Evolutionary conservation across 2,797 vertebrate species (phyloP), one percentile per base, ranked within the genome.

Genomic region (Acipenser transmontanus): DNA sequence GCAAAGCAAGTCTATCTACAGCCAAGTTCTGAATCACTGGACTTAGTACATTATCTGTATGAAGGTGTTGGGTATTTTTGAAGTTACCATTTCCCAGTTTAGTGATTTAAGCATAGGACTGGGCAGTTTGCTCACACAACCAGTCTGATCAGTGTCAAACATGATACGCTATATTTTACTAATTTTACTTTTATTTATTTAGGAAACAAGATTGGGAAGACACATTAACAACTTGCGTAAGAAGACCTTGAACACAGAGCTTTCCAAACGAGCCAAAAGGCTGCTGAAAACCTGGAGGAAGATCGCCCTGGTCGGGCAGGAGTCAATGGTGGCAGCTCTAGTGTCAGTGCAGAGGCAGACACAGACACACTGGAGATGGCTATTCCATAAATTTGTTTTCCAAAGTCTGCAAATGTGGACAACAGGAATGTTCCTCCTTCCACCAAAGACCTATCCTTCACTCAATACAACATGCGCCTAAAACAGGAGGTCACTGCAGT

Each of bases 221-320:
- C 17, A 47, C 61, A 34, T 62, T 17, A 62, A 62, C 61, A 49
- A 34, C 49, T 47, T 62, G 34, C n/a, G 61, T 8, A 62, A 62
- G 61, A 62, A 62, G n/a, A 62, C 61, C 61, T 11, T 47, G n/a
- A 62, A 62, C 10, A 11, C 13, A 62, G 61, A 62, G 4, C 61
- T 62, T n/a, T 47, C 61, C 7, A 62, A 34, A 62, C 5, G 61
- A 62, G 61, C 61, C 12, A 62, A 62, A 17, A 62, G 20, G 14
- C 61, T 62, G 10, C 11, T 62, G n/a, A 47, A 49, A 34, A 62
- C 11, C 61, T 62, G 61, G 61, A 12, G 8, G n/a, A 34, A 62
- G 61, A 47, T 62, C 11, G 49, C 61, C 8, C 54, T 57, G 54
- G 17, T 10, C 7, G 12, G 9, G 60, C 14, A 62, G 34, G 61